Percentiles rank a stretch among this genome's conserved stretches.
Conservation (phyloP, 1,140 invertebrate species). For the Ostrea edulis region DNA sequence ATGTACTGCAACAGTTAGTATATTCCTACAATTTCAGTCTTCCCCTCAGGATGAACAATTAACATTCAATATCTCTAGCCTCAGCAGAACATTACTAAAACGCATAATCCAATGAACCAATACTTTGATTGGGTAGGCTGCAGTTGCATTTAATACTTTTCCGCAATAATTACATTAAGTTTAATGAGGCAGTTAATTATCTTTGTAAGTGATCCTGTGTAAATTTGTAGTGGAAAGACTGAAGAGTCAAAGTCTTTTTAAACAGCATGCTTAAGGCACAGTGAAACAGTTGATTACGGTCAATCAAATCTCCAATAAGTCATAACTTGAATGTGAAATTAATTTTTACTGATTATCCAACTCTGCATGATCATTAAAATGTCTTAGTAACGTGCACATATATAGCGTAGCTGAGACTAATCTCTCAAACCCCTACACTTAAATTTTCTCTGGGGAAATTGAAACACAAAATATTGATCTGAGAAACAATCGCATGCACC, state of each 20-base stretch:
- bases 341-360: no score
- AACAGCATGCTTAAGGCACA: no score
- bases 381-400: slow-evolving; percentile 10
- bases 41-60: background rate
- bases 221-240: background rate
- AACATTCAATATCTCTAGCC: background rate
- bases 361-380: background rate
- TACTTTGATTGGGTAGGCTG: background rate
- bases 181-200: background rate
- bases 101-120: no score
- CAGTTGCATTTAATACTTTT: background rate
- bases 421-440: slow-evolving; percentile 12
- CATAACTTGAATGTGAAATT: no score
- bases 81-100: no score
- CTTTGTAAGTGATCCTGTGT: background rate
- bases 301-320: no score
- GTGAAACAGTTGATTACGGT: no score
- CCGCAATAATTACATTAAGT: background rate
- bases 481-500: slow-evolving; percentile 37
- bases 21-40: background rate
- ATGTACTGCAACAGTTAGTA: background rate
- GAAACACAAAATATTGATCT: slow-evolving; percentile 36
- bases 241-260: no score
- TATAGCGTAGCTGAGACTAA: background rate
- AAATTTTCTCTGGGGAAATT: slow-evolving; percentile 29